A percentile compares a stretch with the other conserved stretches of the same genome.
phyloP scores from a whole-genome alignment of 64 coral and sea anemone species.

The Catalaphyllia jardinei region DNA sequence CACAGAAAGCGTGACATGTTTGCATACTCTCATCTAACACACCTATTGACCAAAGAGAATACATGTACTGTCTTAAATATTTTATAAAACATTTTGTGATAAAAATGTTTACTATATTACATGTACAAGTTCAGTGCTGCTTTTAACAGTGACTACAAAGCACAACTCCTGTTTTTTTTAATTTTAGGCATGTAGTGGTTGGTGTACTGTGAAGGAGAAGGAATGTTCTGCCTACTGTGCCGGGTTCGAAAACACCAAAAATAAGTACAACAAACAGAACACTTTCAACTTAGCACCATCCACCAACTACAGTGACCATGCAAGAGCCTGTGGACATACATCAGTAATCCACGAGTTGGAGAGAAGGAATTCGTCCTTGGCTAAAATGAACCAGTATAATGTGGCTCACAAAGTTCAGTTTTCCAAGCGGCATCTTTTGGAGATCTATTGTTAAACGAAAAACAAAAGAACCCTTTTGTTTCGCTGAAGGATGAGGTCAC shows the following conservation, averaged over 20 bases:
- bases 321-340: conserved; percentile 41
- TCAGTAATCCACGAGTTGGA: conserved; percentile 45
- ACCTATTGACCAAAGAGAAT: no score
- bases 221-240: conserved; percentile 41
- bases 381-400: conserved; percentile 38
- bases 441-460: no score
- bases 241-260: conserved; percentile 32
- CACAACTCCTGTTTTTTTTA: background rate
- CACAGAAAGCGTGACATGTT: no score
- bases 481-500: no score
- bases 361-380: conserved; percentile 50
- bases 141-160: conserved; percentile 16
- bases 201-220: conserved; percentile 37
- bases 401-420: conserved; percentile 22
- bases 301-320: conserved; percentile 49
- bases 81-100: conserved; percentile 30
- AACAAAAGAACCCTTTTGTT: no score
- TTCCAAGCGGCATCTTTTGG: no score
- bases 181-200: conserved; percentile 32
- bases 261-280: conserved; percentile 38
- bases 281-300: conserved; percentile 39
- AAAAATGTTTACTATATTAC: conserved; percentile 30
- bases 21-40: no score
- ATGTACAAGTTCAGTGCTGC: conserved; percentile 9
- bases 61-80: no score